phyloP scores from a whole-genome alignment of 2,113 vertebrate species.

The Salvelinus namaycush region DNA sequence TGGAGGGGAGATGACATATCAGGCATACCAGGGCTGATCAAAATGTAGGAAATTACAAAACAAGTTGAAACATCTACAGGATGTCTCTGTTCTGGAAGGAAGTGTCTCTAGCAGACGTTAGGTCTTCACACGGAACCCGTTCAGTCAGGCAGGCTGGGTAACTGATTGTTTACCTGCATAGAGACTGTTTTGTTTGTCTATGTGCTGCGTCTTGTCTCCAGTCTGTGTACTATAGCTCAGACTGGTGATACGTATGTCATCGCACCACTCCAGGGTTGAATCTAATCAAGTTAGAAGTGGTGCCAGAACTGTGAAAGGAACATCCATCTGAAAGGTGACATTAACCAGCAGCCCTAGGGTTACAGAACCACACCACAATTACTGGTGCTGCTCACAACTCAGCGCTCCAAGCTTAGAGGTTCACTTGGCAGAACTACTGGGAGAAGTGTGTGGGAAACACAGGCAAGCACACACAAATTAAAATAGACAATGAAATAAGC shows the following conservation, averaged over 20 bases:
- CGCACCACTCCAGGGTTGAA: conserved; percentile 6
- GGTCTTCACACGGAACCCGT: conserved; percentile 1
- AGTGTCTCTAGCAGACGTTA: background rate
- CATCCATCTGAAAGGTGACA: conserved; percentile 40
- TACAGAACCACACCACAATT: background rate
- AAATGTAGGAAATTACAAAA: conserved; percentile 24
- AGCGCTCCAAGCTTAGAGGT: background rate
- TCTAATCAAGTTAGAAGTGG: conserved; percentile 13
- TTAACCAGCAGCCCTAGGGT: conserved; percentile 20
- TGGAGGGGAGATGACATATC: conserved; percentile 12
- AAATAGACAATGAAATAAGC: conserved; percentile 40
- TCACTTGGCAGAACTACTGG: conserved; percentile 1
- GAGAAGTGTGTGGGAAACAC: conserved; percentile 1
- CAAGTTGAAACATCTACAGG: conserved; percentile 34
- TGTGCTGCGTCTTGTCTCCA: conserved; percentile 51
- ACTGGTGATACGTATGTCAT: conserved; percentile 13
- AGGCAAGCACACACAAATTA: conserved; percentile 19
- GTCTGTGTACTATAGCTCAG: conserved; percentile 3
- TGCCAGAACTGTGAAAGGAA: conserved; percentile 40
- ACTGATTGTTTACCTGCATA: conserved; percentile 58
- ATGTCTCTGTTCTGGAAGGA: background rate
- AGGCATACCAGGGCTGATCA: conserved; percentile 24
- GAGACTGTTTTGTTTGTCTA: conserved; percentile 55
- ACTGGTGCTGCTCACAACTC: background rate
- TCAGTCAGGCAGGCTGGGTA: background rate